Evolutionary conservation across 2,797 vertebrate genomes (phyloP).

Genomic region (Huso huso): DNA sequence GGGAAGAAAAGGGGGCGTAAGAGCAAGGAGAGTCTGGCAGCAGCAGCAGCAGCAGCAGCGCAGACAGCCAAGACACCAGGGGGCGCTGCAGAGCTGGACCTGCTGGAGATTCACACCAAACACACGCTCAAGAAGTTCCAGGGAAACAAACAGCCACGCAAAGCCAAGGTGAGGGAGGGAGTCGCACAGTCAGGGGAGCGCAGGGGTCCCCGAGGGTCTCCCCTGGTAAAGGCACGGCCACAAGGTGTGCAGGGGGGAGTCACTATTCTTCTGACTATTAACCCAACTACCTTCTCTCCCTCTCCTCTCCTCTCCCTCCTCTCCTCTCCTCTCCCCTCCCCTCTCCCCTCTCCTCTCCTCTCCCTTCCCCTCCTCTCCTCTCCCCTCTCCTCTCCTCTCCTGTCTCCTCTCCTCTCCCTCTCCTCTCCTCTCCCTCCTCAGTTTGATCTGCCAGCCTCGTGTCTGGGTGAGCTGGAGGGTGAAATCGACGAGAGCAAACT

Average conservation of each 20-base stretch:
- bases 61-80: conserved; percentile 44
- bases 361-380: conserved; percentile 7
- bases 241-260: no score
- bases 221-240: no score
- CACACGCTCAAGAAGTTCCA: conserved; percentile 63
- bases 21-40: conserved; percentile 42
- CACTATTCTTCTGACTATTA: no score
- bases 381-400: not conserved
- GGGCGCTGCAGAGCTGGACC: conserved; percentile 61
- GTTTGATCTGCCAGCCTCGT: conserved; percentile 62
- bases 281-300: no score
- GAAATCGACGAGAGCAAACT: conserved; percentile 69
- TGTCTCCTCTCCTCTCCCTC: conserved; percentile 11
- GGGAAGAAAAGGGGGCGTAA: conserved; percentile 72
- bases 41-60: conserved; percentile 15
- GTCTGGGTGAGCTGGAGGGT: conserved; percentile 70
- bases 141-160: conserved; percentile 34
- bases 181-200: no score
- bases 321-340: conserved; percentile 13
- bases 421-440: conserved; percentile 31
- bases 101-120: conserved; percentile 67
- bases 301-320: not conserved
- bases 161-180: conserved; percentile 49
- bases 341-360: conserved; percentile 6
- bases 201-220: no score